Evolutionary conservation across 2,113 vertebrate genomes (phyloP), one percentile per base, ranked within the genome.

Genomic region (Callopanchax toddi): DNA sequence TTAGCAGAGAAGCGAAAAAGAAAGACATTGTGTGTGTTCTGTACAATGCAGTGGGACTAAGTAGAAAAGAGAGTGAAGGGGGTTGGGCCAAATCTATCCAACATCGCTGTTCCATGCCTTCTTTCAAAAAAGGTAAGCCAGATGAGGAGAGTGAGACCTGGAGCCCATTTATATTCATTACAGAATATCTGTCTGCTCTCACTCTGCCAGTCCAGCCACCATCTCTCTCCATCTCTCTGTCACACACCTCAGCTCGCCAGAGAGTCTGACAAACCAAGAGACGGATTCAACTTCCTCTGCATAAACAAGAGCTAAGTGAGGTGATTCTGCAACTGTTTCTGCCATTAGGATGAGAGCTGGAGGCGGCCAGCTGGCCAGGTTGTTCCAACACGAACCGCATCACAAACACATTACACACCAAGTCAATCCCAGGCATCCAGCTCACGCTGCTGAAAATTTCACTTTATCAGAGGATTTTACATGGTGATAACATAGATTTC

Each of bases 161-260:
- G 43, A 86, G 68, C 73, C 71, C 79, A 89, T 91, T 87, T 88
- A 86, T 89, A 91, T 89, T 91, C 85, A 91, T 89, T 87, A 89
- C 76, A 71, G 75, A 57, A 51, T 84, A 84, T 86, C 84, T 65
- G 73, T 76, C 74, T 77, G 68, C 82, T 86, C 74, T 81, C 85
- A 83, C 80, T 81, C 82, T 69, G 78, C 79, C 67, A 71, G 79
- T 83, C 81, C 70, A 56, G 65, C 68, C 68, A 59, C 67, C 64
- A 45, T 83, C 70, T 78, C 78, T 54, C 74, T 76, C 71, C 62
- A 67, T 86, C 71, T 57, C 71, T 60, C 79, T 63, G 72, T 81
- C 79, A 66, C 82, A 75, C 78, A 73, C 39, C 73, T 61, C 84
- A 39, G 71, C 82, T 76, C 18, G 11, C 75, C 65, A 34, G 62